Percentiles rank a stretch among this genome's conserved stretches.
phyloP scores from a whole-genome alignment of 2,113 vertebrate species.

The Alexandromys fortis region DNA sequence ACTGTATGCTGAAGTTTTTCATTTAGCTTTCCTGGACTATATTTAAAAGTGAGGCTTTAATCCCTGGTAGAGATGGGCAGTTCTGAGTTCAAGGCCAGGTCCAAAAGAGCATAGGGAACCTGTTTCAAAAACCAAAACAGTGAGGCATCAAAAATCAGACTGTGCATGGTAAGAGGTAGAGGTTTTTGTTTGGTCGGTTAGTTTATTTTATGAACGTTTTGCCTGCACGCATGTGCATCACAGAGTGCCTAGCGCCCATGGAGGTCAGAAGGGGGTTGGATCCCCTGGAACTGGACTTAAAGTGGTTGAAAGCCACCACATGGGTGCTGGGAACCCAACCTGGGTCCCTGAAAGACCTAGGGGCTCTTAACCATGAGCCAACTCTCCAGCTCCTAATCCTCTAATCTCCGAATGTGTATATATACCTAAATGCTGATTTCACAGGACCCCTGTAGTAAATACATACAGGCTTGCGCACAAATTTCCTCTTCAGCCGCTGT shows the following conservation, averaged over 20 bases:
- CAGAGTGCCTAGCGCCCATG: not conserved
- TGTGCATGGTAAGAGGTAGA: not conserved
- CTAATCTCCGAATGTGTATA: not conserved
- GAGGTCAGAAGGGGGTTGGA: not conserved
- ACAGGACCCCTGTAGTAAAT: not conserved
- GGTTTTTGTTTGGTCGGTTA: not conserved
- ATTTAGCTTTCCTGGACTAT: not conserved
- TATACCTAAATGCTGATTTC: not conserved
- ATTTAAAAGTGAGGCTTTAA: conserved; percentile 21
- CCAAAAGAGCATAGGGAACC: not conserved
- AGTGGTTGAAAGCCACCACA: not conserved
- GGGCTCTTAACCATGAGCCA: not conserved
- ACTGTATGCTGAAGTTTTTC: conserved; percentile 5
- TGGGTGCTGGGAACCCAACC: not conserved
- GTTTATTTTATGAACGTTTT: not conserved
- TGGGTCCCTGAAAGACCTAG: not conserved
- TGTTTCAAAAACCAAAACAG: not conserved
- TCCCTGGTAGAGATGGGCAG: not conserved
- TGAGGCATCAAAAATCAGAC: not conserved
- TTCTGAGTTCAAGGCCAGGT: not conserved
- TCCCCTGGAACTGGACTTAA: not conserved
- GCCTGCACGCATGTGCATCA: not conserved
- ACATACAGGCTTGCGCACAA: not conserved
- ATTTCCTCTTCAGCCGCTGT: not conserved
- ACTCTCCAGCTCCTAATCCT: not conserved